Evolutionary conservation across 35 echinoderm and acorn worm species (phyloP), one percentile per base, ranked within the genome.

Genomic region (Apostichopus japonicus): DNA sequence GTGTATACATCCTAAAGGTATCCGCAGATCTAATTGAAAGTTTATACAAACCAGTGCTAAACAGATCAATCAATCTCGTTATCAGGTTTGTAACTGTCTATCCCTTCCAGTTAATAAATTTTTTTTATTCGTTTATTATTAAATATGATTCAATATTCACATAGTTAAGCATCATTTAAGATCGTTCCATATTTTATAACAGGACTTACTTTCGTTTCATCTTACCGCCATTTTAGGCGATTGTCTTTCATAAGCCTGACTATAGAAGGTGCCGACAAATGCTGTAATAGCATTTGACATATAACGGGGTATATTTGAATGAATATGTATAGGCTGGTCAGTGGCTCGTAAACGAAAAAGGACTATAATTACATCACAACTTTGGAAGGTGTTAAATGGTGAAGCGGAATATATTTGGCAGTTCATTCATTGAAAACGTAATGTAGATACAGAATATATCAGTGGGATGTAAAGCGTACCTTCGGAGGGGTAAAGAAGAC

Each of bases 141-240:
- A n/a, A n/a, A n/a, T n/a, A n/a, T n/a, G n/a, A 75, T 75, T 75
- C 23, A 21, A 75, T 75, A 75, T 75, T 75, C 71, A 75, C 22
- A 75, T 75, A 75, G 16, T 75, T 19, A 75, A n/a, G 15, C 71
- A n/a, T 75, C 21, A 21, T 23, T 44, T 75, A 75, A n/a, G 71
- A 75, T 6, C 21, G 71, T 75, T 23, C 71, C 71, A 75, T 75
- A 75, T 15, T 75, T 75, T 75, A 19, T 21, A 23, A 61, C 57
- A 61, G 8, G 13, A 61, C 33, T 44, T 44, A 67, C 11, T 67
- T 15, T 67, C 63, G 63, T 75, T 75, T 75, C n/a, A 75, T 75
- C 17, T 75, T 75, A 75, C 71, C 71, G 71, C 71, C 15, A 75
- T 21, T 67, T 75, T 23, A 75, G 71, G 6, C 17, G 71, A 75